Evolutionary conservation across 2,888 invertebrate species (phyloP).

Genomic region (Polylopha cassiicola): DNA sequence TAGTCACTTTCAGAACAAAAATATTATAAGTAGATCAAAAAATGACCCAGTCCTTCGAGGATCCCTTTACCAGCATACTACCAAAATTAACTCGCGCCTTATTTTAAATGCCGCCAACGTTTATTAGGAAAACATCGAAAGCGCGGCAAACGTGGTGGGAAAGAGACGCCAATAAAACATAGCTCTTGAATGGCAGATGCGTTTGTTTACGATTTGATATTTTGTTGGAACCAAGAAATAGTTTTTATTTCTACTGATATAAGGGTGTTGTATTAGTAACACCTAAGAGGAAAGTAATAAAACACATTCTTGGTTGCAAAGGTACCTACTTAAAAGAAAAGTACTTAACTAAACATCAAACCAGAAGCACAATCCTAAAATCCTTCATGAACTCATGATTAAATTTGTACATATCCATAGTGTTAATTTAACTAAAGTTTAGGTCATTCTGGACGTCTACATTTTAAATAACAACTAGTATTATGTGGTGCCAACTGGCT

Average conservation of each 20-base stretch:
- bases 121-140: slow-evolving; percentile 66
- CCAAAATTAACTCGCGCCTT: slow-evolving; percentile 69
- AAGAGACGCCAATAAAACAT: slow-evolving; percentile 76
- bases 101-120: slow-evolving; percentile 75
- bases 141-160: slow-evolving; percentile 72
- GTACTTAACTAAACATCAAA: slow-evolving; percentile 12
- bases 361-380: too few relatives aligned
- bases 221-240: slow-evolving; percentile 61
- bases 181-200: slow-evolving; percentile 60
- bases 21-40: slow-evolving; percentile 73
- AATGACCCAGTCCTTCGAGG: slow-evolving; percentile 61
- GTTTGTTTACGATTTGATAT: slow-evolving; percentile 74
- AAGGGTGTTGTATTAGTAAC: slow-evolving; percentile 46
- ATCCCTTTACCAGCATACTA: slow-evolving; percentile 58
- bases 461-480: too few relatives aligned
- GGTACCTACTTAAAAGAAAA: slow-evolving; percentile 5
- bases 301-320: not conserved
- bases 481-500: too few relatives aligned
- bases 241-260: slow-evolving; percentile 63
- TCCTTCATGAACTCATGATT: too few relatives aligned
- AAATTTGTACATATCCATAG: too few relatives aligned
- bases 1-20: slow-evolving; percentile 40
- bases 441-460: too few relatives aligned
- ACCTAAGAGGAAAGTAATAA: not conserved
- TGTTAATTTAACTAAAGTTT: too few relatives aligned